phyloP scores from a whole-genome alignment of 2,113 vertebrate genomes.

The Cynopterus brachyotis region DNA sequence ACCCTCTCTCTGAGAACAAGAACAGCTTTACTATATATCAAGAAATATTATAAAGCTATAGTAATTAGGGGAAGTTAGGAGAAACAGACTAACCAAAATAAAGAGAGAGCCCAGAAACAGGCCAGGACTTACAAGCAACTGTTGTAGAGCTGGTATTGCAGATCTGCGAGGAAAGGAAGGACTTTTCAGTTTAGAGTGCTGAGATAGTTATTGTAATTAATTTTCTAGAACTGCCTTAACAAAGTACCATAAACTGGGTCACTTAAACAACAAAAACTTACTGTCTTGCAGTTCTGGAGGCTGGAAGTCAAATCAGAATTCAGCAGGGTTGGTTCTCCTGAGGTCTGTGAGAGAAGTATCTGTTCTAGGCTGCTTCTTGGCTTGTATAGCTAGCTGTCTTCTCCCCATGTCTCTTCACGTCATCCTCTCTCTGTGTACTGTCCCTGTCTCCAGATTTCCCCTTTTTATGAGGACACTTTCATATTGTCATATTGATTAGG shows the following conservation, averaged over 20 bases:
- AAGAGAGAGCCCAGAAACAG: neutral
- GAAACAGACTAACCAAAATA: neutral
- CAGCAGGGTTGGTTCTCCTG: neutral
- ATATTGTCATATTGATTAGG: neutral
- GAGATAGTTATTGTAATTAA: neutral
- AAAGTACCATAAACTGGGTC: neutral
- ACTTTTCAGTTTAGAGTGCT: neutral
- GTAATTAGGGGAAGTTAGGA: neutral
- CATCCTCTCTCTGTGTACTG: neutral
- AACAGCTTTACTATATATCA: neutral
- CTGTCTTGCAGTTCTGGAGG: neutral
- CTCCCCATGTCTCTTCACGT: neutral
- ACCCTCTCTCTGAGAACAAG: neutral
- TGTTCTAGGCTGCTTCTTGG: neutral
- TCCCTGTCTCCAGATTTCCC: neutral
- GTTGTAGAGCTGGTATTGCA: neutral
- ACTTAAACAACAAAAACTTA: neutral
- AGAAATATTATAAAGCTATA: neutral
- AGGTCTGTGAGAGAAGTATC: neutral
- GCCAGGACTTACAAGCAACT: neutral
- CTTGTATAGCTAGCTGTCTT: neutral
- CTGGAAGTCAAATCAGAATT: neutral
- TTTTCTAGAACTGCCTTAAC: neutral
- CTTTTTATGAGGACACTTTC: neutral
- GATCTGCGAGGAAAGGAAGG: neutral